Evolutionary conservation across 2,113 vertebrate species (phyloP).

Genomic region (Micronycteris hirsuta): DNA sequence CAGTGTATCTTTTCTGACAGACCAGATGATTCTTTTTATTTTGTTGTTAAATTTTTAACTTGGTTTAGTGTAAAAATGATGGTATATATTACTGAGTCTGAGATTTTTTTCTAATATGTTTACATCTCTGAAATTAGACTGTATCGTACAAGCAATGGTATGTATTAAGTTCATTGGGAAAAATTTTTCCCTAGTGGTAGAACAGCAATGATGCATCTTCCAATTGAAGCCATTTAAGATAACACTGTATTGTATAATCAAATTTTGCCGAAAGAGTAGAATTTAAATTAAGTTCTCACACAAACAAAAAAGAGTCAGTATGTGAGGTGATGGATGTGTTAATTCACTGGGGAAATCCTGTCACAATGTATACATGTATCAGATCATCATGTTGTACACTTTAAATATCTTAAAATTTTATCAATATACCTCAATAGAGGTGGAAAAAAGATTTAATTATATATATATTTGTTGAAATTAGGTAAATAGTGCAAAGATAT

Average conservation of each 20-base stretch:
- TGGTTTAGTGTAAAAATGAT: constrained; percentile 17
- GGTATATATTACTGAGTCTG: constrained; percentile 1
- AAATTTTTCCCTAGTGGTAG: not conserved
- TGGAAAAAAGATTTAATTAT: constrained; percentile 11
- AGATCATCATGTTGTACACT: not conserved
- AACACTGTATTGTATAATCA: not conserved
- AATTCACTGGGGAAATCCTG: not conserved
- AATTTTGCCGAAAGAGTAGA: not conserved
- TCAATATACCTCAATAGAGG: not conserved
- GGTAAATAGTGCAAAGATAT: not conserved
- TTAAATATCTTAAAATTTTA: not conserved
- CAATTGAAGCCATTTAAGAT: not conserved
- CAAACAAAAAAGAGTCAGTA: not conserved
- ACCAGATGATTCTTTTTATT: constrained; percentile 13
- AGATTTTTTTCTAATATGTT: not conserved
- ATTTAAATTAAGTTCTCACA: not conserved
- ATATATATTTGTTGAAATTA: constrained; percentile 5
- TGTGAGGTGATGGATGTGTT: not conserved
- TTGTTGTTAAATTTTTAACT: constrained; percentile 9
- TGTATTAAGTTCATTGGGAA: not conserved
- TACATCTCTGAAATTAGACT: constrained; percentile 25
- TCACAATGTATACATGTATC: not conserved
- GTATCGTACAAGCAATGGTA: not conserved
- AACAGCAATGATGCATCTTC: constrained; percentile 1
- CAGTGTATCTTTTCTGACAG: not conserved